Percentiles rank a stretch among this genome's conserved stretches.
These are phyloP conservation scores for Hypsibius dujardini DNA, from an alignment of 1,140 invertebrate species.

Conservation along the genomic window DNA sequence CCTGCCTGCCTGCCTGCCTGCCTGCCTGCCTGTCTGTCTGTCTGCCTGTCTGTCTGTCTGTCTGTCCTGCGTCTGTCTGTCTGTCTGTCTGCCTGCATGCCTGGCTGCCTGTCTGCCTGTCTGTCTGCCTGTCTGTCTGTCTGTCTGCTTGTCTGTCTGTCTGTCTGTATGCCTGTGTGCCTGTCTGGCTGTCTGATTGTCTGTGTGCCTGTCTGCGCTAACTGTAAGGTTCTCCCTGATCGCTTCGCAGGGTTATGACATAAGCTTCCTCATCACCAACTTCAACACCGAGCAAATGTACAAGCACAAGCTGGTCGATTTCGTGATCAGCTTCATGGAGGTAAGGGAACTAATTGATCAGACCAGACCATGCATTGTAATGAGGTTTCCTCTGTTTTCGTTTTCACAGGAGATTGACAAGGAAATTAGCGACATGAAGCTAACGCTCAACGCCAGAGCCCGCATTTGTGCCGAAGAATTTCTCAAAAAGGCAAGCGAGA, in stretches of 20 bases:
- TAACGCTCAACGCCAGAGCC: conserved; percentile 90
- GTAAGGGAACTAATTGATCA: no score
- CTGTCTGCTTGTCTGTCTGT: neutral
- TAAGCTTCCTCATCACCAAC: conserved; percentile 97
- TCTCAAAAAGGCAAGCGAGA: conserved; percentile 47
- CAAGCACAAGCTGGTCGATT: conserved; percentile 44
- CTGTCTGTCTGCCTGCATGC: neutral
- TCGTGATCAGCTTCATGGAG: conserved; percentile 22
- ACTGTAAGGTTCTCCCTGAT: neutral
- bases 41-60: no score
- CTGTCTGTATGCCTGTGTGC: neutral
- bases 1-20: no score
- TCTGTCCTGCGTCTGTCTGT: neutral
- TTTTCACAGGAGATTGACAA: conserved; percentile 98
- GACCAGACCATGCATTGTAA: conserved; percentile 38
- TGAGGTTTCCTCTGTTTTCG: conserved; percentile 98
- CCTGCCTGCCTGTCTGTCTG: no score
- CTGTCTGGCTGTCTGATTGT: neutral
- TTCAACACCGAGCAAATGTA: conserved; percentile 99
- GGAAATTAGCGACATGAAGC: conserved; percentile 99
- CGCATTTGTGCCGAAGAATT: conserved; percentile 97
- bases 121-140: neutral
- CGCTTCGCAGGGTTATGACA: conserved; percentile 67
- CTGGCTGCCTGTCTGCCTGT: neutral
- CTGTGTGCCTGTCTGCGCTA: neutral